phyloP scores from a whole-genome alignment of 2,888 invertebrate species.

The Drepana falcataria region DNA sequence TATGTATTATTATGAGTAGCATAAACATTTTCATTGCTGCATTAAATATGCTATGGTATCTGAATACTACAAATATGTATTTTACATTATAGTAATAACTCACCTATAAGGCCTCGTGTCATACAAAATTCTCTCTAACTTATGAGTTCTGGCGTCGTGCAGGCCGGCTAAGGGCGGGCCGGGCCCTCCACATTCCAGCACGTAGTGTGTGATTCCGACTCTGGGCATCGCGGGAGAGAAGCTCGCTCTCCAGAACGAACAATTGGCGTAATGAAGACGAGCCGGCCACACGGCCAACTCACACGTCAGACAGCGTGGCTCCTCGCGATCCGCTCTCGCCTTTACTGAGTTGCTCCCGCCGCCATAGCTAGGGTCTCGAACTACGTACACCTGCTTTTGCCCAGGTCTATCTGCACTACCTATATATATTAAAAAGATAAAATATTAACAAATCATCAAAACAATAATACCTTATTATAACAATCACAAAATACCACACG shows the following conservation, averaged over 20 bases:
- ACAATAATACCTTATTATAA: background rate
- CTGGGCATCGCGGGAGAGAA: conserved; percentile 78
- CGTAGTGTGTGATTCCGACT: conserved; percentile 81
- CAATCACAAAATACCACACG: conserved; percentile 5
- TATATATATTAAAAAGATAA: conserved; percentile 51
- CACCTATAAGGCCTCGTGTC: conserved; percentile 84
- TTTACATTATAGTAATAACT: conserved; percentile 11
- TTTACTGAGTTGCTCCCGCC: conserved; percentile 70
- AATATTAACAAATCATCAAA: conserved; percentile 4
- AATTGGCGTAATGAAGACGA: conserved; percentile 89
- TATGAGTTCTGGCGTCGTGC: conserved; percentile 86
- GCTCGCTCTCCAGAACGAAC: conserved; percentile 90
- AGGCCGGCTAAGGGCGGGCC: conserved; percentile 91
- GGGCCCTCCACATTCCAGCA: conserved; percentile 94
- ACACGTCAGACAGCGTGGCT: conserved; percentile 92
- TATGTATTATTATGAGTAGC: too few species aligned
- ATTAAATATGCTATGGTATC: too few species aligned
- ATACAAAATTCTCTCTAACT: conserved; percentile 86
- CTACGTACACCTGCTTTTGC: conserved; percentile 92
- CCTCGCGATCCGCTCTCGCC: conserved; percentile 78
- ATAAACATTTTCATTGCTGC: too few species aligned
- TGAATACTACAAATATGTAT: too few species aligned
- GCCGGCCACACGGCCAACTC: conserved; percentile 89
- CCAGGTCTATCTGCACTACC: conserved; percentile 92
- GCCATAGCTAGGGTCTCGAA: conserved; percentile 86